phyloP scores from a whole-genome alignment of 1,140 invertebrate species.

The Dendrolimus kikuchii region DNA sequence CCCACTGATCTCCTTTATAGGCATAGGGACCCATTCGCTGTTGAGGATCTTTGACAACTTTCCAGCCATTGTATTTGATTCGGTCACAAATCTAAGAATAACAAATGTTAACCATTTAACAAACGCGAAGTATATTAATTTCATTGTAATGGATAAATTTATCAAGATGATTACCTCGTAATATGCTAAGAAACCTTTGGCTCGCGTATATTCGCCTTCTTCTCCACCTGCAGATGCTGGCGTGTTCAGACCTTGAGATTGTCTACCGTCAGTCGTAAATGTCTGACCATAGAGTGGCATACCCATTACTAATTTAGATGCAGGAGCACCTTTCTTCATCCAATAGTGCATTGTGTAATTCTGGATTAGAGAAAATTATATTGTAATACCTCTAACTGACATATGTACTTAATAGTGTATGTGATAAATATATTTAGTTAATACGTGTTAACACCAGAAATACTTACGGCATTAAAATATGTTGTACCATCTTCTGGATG shows the following conservation, averaged over 20 bases:
- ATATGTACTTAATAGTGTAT: background rate
- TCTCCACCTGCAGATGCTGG: conserved; percentile 82
- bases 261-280: conserved; percentile 76
- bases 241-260: conserved; percentile 80
- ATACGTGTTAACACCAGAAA: background rate
- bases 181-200: conserved; percentile 90
- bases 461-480: conserved; percentile 77
- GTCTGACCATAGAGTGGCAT: conserved; percentile 93
- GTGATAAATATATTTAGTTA: background rate
- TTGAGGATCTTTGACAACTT: conserved; percentile 82
- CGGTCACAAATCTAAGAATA: conserved; percentile 82
- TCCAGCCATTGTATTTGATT: conserved; percentile 84
- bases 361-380: conserved; percentile 39
- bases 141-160: too few relatives aligned
- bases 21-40: conserved; percentile 89
- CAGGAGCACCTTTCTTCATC: conserved; percentile 86
- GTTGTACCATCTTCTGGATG: conserved; percentile 85
- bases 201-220: conserved; percentile 86
- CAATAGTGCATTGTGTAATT: conserved; percentile 93
- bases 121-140: too few relatives aligned
- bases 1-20: conserved; percentile 90
- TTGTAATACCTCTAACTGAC: conserved; percentile 4
- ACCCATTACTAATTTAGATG: conserved; percentile 88
- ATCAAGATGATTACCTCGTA: conserved; percentile 79
- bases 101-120: background rate